These are phyloP conservation scores for Torymus aiolomorphi DNA, from an alignment of 2,888 invertebrate genomes.

Conservation along the genomic window DNA sequence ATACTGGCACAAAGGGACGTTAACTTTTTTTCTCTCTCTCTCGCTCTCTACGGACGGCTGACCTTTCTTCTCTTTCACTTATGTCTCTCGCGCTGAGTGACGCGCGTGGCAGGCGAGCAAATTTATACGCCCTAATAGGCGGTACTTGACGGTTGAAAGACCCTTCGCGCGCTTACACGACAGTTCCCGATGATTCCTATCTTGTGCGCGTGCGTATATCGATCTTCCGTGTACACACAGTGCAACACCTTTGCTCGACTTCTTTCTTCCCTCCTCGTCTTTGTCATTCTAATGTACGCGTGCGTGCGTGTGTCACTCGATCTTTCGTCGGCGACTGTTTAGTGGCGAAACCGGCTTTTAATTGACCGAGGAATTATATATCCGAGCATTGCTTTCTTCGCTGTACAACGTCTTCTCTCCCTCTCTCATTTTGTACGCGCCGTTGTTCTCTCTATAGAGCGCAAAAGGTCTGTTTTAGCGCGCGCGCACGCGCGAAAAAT, in stretches of 20 bases:
- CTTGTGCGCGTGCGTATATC: not conserved
- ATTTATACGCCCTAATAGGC: slow-evolving; percentile 33
- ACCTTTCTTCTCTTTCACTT: slow-evolving; percentile 4
- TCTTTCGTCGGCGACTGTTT: too few species aligned
- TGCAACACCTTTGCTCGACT: not conserved
- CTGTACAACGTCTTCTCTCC: too few species aligned
- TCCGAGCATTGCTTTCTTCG: too few species aligned
- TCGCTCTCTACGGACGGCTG: not conserved
- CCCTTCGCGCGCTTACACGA: not conserved
- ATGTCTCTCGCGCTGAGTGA: not conserved
- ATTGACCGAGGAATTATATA: slow-evolving; percentile 1
- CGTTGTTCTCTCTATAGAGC: too few species aligned
- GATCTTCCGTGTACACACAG: not conserved
- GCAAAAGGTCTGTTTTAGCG: not conserved
- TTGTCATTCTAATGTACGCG: not conserved
- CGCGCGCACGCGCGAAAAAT: too few species aligned
- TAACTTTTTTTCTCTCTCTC: slow-evolving; percentile 15
- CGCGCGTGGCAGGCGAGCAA: slow-evolving; percentile 17
- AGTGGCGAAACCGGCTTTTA: slow-evolving; percentile 12
- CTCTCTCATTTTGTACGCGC: too few species aligned
- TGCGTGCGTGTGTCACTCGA: not conserved
- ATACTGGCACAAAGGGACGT: slow-evolving; percentile 35
- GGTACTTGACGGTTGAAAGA: not conserved
- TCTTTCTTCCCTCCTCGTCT: not conserved
- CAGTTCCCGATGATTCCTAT: slow-evolving; percentile 8